phyloP scores from a whole-genome alignment of 2,888 invertebrate genomes.

The Nephrocerus scutellatus region DNA sequence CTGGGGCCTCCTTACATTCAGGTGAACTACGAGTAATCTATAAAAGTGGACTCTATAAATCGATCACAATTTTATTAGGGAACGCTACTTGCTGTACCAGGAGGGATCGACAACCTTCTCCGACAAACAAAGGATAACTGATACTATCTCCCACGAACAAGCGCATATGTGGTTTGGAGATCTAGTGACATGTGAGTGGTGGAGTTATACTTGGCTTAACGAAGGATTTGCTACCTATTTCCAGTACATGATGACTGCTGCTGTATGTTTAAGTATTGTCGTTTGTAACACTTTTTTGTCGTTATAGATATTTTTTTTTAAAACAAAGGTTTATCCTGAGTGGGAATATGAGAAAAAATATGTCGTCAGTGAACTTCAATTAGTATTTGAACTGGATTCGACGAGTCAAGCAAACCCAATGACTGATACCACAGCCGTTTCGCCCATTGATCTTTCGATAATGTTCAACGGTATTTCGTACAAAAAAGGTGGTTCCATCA shows the following conservation, averaged over 20 bases:
- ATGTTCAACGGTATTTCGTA: slow-evolving; percentile 65
- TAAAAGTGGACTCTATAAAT: too few relatives aligned
- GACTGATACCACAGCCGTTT: slow-evolving; percentile 51
- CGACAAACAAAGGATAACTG: slow-evolving; percentile 57
- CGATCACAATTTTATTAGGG: too few relatives aligned
- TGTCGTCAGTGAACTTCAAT: slow-evolving; percentile 61
- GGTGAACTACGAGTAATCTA: too few relatives aligned
- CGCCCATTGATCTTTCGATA: slow-evolving; percentile 52
- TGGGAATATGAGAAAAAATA: slow-evolving; percentile 65
- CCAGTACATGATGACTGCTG: slow-evolving; percentile 57
- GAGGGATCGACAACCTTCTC: slow-evolving; percentile 53
- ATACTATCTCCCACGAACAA: slow-evolving; percentile 50
- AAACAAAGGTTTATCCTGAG: slow-evolving; percentile 57
- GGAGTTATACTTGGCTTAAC: slow-evolving; percentile 56
- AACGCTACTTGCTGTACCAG: slow-evolving; percentile 62
- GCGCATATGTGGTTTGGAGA: slow-evolving; percentile 66
- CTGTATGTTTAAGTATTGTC: slow-evolving; percentile 25
- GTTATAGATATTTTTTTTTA: too few relatives aligned
- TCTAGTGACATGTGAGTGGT: slow-evolving; percentile 52
- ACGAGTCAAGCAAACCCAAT: slow-evolving; percentile 54
- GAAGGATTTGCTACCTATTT: slow-evolving; percentile 67
- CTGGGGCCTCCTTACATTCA: slow-evolving; percentile 75
- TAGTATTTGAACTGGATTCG: slow-evolving; percentile 57
- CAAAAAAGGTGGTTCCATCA: slow-evolving; percentile 59
- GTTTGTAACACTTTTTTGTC: background rate